Conservation (phyloP, 1,140 invertebrate species). For the Drosophila erecta region DNA sequence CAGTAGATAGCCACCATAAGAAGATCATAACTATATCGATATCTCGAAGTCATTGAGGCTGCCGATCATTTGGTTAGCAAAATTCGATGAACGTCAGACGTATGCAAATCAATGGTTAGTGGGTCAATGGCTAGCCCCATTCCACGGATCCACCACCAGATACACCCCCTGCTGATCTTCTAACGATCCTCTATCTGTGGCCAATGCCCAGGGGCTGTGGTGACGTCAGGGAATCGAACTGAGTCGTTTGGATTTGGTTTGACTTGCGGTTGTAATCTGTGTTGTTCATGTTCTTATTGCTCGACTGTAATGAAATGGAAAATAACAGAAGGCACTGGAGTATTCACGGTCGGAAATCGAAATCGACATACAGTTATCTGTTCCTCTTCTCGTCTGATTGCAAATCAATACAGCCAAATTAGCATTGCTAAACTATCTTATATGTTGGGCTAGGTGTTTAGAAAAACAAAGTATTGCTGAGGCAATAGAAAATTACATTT, state of each 20-base stretch:
- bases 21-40: not conserved
- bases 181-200: constrained; percentile 20
- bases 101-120: constrained; percentile 46
- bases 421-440: no score
- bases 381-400: not conserved
- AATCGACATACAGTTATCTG: constrained; percentile 38
- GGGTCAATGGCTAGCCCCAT: constrained; percentile 52
- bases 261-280: constrained; percentile 54
- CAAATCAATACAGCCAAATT: not conserved
- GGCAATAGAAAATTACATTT: no score
- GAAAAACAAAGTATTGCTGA: no score
- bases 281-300: constrained; percentile 30
- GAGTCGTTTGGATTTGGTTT: constrained; percentile 6
- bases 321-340: constrained; percentile 65
- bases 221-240: constrained; percentile 62
- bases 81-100: constrained; percentile 7
- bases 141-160: constrained; percentile 1
- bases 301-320: constrained; percentile 75
- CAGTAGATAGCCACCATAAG: not conserved
- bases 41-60: constrained; percentile 19
- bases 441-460: no score
- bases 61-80: constrained; percentile 11
- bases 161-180: not conserved
- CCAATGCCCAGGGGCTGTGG: constrained; percentile 40
- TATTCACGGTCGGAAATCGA: not conserved